Conservation (phyloP, 2,888 invertebrate species). For the Hypercompe scribonia region DNA sequence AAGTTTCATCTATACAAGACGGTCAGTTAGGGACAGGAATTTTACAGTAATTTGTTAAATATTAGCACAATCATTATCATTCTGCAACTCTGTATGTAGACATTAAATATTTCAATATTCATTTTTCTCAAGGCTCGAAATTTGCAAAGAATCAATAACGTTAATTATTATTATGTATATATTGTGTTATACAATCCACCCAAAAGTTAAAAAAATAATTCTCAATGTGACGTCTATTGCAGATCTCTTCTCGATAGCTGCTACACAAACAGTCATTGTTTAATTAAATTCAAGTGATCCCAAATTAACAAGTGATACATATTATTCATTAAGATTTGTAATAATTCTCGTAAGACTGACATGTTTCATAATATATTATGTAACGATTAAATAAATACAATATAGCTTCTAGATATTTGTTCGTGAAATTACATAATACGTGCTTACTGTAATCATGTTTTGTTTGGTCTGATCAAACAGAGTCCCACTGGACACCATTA, state of each 20-base stretch:
- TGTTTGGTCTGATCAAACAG: not conserved
- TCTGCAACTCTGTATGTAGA: too few relatives aligned
- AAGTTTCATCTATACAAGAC: too few relatives aligned
- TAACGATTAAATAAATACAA: not conserved
- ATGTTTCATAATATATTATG: not conserved
- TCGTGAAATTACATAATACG: not conserved
- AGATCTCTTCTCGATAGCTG: not conserved
- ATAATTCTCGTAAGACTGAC: not conserved
- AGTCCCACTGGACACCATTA: not conserved
- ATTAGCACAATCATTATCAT: not conserved
- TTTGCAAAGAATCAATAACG: too few relatives aligned
- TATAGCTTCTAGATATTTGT: not conserved
- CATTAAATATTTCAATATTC: too few relatives aligned
- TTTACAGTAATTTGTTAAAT: not conserved
- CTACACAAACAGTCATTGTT: not conserved
- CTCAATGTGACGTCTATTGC: not conserved
- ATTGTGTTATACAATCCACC: too few relatives aligned
- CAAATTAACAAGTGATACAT: not conserved
- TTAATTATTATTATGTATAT: too few relatives aligned
- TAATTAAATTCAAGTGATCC: not conserved
- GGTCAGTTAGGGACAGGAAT: too few relatives aligned
- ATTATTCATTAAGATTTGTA: not conserved
- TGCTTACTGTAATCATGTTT: not conserved
- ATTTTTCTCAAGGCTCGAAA: too few relatives aligned
- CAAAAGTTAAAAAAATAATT: too few relatives aligned